A percentile compares a stretch with the other conserved stretches of the same genome.
These are phyloP conservation scores for Trypoxylus dichotomus DNA, from an alignment of 1,140 invertebrate species.

Conservation along the genomic window DNA sequence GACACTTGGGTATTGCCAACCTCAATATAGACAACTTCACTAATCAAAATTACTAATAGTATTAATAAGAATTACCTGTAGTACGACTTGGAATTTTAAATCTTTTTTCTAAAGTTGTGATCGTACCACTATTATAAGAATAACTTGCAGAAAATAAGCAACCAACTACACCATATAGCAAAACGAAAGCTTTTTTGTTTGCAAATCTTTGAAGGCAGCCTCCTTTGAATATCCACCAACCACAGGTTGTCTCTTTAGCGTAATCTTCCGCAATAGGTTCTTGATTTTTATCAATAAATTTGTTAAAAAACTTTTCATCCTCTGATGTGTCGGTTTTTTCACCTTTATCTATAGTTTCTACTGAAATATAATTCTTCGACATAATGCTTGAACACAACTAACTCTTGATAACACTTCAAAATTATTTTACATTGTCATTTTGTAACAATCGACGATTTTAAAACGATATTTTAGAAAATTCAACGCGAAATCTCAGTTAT, in stretches of 20 bases:
- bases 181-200: constrained; percentile 74
- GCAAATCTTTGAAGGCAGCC: constrained; percentile 66
- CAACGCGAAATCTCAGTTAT: neutral
- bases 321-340: neutral
- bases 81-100: constrained; percentile 78
- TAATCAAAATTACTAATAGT: too few relatives aligned
- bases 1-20: neutral
- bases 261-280: neutral
- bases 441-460: neutral
- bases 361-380: constrained; percentile 5
- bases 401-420: neutral
- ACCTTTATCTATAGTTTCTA: neutral
- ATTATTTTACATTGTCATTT: neutral
- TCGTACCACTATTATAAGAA: constrained; percentile 75
- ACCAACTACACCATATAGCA: constrained; percentile 73
- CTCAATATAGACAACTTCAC: too few relatives aligned
- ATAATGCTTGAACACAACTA: neutral
- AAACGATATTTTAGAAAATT: neutral
- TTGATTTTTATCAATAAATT: neutral
- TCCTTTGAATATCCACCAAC: constrained; percentile 63
- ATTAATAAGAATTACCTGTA: constrained; percentile 58
- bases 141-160: constrained; percentile 75
- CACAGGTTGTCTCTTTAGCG: constrained; percentile 64
- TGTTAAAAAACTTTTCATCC: neutral
- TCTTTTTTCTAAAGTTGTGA: constrained; percentile 79